Evolutionary conservation across 2,888 invertebrate genomes (phyloP).

Genomic region (Odontomyia ornata): DNA sequence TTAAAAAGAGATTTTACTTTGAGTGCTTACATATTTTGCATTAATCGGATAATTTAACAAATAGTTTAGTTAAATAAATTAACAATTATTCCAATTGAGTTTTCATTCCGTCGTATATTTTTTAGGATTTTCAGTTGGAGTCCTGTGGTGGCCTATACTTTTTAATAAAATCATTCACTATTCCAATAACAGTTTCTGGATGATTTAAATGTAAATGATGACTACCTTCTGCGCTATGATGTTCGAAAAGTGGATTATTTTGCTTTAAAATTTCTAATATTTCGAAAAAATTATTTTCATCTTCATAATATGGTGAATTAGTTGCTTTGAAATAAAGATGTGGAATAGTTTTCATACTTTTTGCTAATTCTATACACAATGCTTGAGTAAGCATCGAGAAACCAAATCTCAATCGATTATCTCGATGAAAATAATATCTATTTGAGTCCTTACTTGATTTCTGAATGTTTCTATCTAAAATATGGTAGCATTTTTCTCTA

Average conservation of each 20-base stretch:
- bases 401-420: slow-evolving; percentile 69
- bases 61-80: too few species aligned
- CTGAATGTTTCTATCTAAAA: slow-evolving; percentile 69
- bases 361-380: slow-evolving; percentile 68
- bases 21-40: too few species aligned
- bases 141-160: slow-evolving; percentile 52
- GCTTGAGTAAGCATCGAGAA: slow-evolving; percentile 57
- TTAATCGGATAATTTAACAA: too few species aligned
- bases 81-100: too few species aligned
- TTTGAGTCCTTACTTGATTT: slow-evolving; percentile 68
- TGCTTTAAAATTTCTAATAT: slow-evolving; percentile 68
- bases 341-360: slow-evolving; percentile 70
- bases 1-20: too few species aligned
- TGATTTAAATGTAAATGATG: slow-evolving; percentile 81
- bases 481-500: slow-evolving; percentile 67
- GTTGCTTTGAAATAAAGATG: slow-evolving; percentile 72
- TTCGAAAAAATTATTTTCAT: slow-evolving; percentile 68
- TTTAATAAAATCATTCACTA: slow-evolving; percentile 59
- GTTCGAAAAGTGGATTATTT: slow-evolving; percentile 67
- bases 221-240: slow-evolving; percentile 71
- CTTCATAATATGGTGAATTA: slow-evolving; percentile 67
- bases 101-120: too few species aligned
- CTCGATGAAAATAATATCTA: slow-evolving; percentile 72
- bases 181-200: slow-evolving; percentile 69
- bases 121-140: background rate